Conservation (phyloP, 2,797 vertebrate species). For the Sebastiscus albofasciatus region DNA sequence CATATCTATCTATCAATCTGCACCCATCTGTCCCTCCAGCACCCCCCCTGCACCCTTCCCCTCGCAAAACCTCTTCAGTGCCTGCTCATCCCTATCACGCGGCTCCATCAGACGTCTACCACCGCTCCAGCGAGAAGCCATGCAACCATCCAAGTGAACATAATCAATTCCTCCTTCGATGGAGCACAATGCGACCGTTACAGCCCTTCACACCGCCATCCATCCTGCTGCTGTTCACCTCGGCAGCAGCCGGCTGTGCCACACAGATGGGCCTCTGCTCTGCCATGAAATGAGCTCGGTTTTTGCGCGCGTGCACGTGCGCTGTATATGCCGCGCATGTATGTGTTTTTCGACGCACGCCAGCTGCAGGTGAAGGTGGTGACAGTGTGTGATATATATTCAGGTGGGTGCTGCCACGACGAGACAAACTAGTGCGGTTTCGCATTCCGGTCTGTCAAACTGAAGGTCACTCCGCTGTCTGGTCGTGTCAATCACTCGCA, state of each 20-base stretch:
- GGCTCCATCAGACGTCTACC: constrained; percentile 60
- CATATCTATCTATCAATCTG: constrained; percentile 42
- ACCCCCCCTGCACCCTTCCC: constrained; percentile 1
- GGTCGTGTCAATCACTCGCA: constrained; percentile 28
- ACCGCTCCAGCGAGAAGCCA: constrained; percentile 49
- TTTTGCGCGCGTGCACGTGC: constrained; percentile 15
- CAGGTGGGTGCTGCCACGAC: constrained; percentile 5
- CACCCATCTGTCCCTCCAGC: constrained; percentile 44
- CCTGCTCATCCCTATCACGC: constrained; percentile 60
- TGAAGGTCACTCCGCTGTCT: constrained; percentile 47
- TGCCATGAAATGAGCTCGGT: constrained; percentile 74
- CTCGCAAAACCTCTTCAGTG: constrained; percentile 41
- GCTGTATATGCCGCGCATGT: constrained; percentile 5
- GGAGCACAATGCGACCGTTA: constrained; percentile 64
- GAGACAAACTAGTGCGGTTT: constrained; percentile 35
- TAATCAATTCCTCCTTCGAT: constrained; percentile 74
- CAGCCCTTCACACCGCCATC: constrained; percentile 58
- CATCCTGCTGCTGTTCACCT: constrained; percentile 47
- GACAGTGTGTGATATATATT: constrained; percentile 49
- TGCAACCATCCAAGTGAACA: constrained; percentile 59
- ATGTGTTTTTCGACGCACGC: constrained; percentile 17
- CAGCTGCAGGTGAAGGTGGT: constrained; percentile 38
- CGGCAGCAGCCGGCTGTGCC: constrained; percentile 51
- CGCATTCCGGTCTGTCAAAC: constrained; percentile 31
- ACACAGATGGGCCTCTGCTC: constrained; percentile 74